Evolutionary conservation across 2,113 vertebrate genomes (phyloP), one percentile per base, ranked within the genome.

Genomic region (Chaetodon auriga): DNA sequence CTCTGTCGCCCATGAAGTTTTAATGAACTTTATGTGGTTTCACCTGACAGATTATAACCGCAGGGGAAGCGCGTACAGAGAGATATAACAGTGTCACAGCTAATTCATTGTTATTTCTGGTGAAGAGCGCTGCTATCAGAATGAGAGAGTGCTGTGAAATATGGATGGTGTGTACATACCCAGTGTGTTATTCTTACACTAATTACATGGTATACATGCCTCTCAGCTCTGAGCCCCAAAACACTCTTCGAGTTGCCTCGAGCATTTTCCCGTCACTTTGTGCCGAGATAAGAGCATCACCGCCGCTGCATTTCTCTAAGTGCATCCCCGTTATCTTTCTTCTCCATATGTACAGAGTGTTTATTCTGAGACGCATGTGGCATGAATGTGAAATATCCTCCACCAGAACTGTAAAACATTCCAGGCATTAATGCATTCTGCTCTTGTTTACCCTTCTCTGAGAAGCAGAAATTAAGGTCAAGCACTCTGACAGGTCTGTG

Each of bases 131-230:
- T 36, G 51, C 53, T 21, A 19, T 80, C 68, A 75, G 35, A 74
- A 8, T 15, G 5, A 48, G 62, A 70, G 64, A 68, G 55, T 7
- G 18, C 2, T 21, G 61, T 88, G 69, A 89, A 87, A 87, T 83
- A 85, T 89, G 55, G 73, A 89, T 85, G 90, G 1, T 80, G 81
- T 86, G 73, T 84, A 74, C 80, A 46, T 54, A 78, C 72, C 83
- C 54, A 80, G 81, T 80, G 74, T 83, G 77, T 84, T 78, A 87
- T 74, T 38, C 36, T 73, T 82, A 62, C 75, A 65, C 81, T 86
- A 87, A 89, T 90, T 85, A 78, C 70, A 72, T 51, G 13, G 6
- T 14, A 21, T 43, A 69, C 61, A 30, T 7, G 35, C 9, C 41
- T 68, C 46, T 64, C 46, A 25, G 61, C 75, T 55, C 62, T 3